phyloP scores from a whole-genome alignment of 2,113 vertebrate species.

The Coptodon bakossiorum region DNA sequence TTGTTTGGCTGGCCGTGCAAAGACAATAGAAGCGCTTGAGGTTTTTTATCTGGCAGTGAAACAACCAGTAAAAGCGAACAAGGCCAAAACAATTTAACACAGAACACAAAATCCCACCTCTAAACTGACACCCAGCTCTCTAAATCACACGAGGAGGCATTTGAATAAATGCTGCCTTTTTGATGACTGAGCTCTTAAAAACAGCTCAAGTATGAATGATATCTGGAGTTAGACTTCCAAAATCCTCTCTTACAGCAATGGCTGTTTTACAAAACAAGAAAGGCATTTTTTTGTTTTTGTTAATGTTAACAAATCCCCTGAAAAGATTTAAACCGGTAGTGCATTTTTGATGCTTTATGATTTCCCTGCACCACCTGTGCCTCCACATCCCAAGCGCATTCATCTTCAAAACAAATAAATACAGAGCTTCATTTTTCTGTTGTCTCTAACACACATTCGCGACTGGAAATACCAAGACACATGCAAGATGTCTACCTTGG shows the following conservation, averaged over 20 bases:
- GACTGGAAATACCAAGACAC: not conserved
- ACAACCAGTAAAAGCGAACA: not conserved
- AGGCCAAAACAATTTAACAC: not conserved
- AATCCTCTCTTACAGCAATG: not conserved
- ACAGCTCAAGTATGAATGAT: not conserved
- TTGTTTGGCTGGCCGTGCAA: not conserved
- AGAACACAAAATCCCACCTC: not conserved
- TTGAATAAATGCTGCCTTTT: not conserved
- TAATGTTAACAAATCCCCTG: not conserved
- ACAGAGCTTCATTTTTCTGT: not conserved
- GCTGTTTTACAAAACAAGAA: not conserved
- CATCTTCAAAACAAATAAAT: not conserved
- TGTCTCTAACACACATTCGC: not conserved
- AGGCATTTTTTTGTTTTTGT: not conserved
- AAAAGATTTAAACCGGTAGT: not conserved
- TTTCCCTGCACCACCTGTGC: not conserved
- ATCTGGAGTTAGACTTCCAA: not conserved
- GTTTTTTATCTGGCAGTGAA: not conserved
- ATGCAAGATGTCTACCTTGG: not conserved
- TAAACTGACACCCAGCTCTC: not conserved
- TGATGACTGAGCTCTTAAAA: not conserved
- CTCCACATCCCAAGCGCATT: not conserved
- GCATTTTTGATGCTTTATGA: not conserved
- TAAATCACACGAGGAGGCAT: not conserved
- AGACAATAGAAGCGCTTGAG: conserved; percentile 20